These are phyloP conservation scores for Lagria hirta DNA, from an alignment of 2,888 invertebrate genomes.

Conservation along the genomic window DNA sequence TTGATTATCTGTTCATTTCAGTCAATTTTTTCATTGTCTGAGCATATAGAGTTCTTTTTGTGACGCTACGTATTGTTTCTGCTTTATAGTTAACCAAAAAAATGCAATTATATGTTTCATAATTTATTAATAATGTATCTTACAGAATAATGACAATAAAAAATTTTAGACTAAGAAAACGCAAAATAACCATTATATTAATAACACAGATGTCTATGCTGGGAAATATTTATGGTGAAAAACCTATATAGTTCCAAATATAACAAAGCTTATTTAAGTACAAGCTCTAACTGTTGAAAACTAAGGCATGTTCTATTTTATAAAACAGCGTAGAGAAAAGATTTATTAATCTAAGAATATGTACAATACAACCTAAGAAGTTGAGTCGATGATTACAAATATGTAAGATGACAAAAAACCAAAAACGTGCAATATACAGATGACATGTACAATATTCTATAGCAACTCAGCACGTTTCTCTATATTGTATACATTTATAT, in stretches of 20 bases:
- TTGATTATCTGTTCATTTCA: too few species aligned
- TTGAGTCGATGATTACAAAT: slow-evolving; percentile 13
- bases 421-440: too few species aligned
- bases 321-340: slow-evolving; percentile 5
- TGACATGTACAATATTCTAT: too few species aligned
- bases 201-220: slow-evolving; percentile 17
- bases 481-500: slow-evolving; percentile 11
- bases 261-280: slow-evolving; percentile 22
- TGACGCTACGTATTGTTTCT: too few species aligned
- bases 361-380: slow-evolving; percentile 20
- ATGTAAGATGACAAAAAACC: too few species aligned
- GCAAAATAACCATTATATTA: slow-evolving; percentile 14
- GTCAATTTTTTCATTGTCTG: too few species aligned
- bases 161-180: slow-evolving; percentile 17
- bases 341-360: slow-evolving; percentile 7
- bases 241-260: slow-evolving; percentile 12
- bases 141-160: slow-evolving; percentile 20
- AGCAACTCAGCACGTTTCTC: too few species aligned
- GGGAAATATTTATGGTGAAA: slow-evolving; percentile 6
- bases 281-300: slow-evolving; percentile 17
- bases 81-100: too few species aligned
- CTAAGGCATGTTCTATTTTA: slow-evolving; percentile 8
- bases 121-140: slow-evolving; percentile 21
- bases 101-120: too few species aligned
- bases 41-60: too few species aligned